Conservation (phyloP, 2,113 vertebrate genomes). For the Picathartes gymnocephalus region DNA sequence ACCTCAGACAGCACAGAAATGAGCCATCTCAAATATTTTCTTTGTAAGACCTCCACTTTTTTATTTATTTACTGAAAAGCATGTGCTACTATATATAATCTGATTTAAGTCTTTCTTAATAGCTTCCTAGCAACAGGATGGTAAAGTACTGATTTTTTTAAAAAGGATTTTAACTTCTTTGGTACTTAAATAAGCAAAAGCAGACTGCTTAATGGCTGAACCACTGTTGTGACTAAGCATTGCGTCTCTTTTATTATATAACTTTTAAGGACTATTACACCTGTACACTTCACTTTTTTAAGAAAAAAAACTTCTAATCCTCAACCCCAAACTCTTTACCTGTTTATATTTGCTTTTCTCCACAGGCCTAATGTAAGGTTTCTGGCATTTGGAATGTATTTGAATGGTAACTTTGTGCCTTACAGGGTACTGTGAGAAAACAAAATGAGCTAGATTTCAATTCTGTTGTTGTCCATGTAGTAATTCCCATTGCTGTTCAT, state of each 20-base stretch:
- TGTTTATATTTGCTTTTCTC: not conserved
- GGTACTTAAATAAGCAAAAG: not conserved
- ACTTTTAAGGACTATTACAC: not conserved
- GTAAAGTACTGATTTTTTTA: not conserved
- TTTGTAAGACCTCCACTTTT: conserved; percentile 76
- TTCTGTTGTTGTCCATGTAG: not conserved
- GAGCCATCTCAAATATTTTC: conserved; percentile 91
- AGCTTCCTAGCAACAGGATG: not conserved
- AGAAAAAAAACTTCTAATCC: not conserved
- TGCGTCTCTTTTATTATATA: not conserved
- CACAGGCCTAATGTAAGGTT: not conserved
- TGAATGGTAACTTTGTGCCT: not conserved
- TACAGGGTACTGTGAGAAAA: not conserved
- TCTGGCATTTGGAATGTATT: not conserved
- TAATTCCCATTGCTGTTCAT: not conserved
- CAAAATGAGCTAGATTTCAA: not conserved
- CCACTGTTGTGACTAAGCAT: not conserved
- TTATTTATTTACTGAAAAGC: not conserved
- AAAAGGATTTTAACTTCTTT: not conserved
- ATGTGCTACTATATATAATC: not conserved
- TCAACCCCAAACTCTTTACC: not conserved
- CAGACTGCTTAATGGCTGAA: not conserved
- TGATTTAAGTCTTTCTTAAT: not conserved
- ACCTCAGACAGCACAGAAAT: conserved; percentile 89
- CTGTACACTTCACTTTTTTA: not conserved